A percentile compares a stretch with the other conserved stretches of the same genome.
Conservation (phyloP, 2,888 invertebrate genomes). For the Nesidiocoris tenuis region DNA sequence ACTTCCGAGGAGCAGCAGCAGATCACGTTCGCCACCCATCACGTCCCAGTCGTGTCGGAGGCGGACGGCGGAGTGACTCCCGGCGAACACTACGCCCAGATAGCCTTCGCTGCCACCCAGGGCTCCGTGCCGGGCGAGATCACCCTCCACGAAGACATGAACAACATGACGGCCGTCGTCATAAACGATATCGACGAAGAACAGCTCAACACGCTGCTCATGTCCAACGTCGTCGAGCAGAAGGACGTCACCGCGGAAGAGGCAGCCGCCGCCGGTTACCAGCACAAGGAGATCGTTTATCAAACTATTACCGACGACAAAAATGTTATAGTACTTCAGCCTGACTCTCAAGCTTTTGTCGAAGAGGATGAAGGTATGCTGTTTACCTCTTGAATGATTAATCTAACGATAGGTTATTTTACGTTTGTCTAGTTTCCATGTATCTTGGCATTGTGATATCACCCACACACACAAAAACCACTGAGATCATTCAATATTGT, state of each 20-base stretch:
- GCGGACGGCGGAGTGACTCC: background rate
- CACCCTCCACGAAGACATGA: constrained; percentile 35
- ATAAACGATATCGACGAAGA: constrained; percentile 39
- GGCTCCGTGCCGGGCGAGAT: constrained; percentile 18
- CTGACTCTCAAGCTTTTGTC: constrained; percentile 33
- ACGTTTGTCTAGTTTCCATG: too few species aligned
- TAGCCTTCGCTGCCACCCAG: constrained; percentile 12
- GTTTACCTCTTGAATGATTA: constrained; percentile 34
- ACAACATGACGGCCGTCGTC: constrained; percentile 40
- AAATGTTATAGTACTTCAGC: constrained; percentile 37
- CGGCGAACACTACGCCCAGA: constrained; percentile 14
- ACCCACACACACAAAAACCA: too few species aligned
- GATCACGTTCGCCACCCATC: constrained; percentile 22
- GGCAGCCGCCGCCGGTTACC: background rate
- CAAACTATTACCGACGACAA: constrained; percentile 30
- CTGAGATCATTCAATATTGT: too few species aligned
- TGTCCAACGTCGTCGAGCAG: constrained; percentile 30
- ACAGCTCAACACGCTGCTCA: constrained; percentile 29
- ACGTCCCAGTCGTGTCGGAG: background rate
- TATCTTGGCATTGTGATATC: background rate
- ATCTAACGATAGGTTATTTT: too few species aligned
- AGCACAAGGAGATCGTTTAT: constrained; percentile 28
- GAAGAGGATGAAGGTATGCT: constrained; percentile 41
- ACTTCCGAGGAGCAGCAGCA: constrained; percentile 21
- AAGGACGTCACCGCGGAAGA: constrained; percentile 1